Evolutionary conservation across 2,113 vertebrate species (phyloP).

Genomic region (Lasiurus cinereus): DNA sequence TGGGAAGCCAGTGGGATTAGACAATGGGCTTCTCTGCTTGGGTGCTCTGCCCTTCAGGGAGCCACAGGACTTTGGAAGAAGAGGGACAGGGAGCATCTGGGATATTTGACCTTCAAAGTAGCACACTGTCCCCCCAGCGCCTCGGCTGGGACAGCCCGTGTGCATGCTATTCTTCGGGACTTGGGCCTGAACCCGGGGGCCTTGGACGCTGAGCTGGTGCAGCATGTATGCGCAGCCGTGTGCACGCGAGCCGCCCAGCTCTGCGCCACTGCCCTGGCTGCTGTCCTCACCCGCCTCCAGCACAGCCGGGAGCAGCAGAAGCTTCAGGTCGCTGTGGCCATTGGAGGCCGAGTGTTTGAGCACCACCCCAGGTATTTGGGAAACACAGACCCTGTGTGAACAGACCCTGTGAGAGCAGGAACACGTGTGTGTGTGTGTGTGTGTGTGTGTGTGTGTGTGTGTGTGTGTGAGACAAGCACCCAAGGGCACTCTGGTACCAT

Average conservation of each 20-base stretch:
- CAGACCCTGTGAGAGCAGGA: no score
- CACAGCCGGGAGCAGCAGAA: conserved; percentile 79
- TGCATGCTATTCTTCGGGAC: conserved; percentile 76
- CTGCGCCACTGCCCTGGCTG: conserved; percentile 89
- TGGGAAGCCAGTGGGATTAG: background rate
- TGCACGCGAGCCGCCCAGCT: conserved; percentile 87
- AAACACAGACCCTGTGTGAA: background rate
- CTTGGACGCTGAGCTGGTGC: conserved; percentile 85
- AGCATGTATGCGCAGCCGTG: conserved; percentile 86
- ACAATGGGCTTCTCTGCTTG: background rate
- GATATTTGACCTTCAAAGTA: background rate
- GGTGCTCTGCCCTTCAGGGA: accelerated
- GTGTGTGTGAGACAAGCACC: background rate
- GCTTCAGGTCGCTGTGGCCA: conserved; percentile 86
- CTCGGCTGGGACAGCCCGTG: conserved; percentile 56
- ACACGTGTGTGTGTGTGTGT: background rate
- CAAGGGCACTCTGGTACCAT: background rate
- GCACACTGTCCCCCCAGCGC: background rate
- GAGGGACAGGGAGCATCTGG: background rate
- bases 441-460: no score
- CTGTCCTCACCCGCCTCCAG: conserved; percentile 88
- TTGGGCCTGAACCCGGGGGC: conserved; percentile 83
- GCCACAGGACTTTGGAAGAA: background rate
- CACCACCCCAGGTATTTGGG: conserved; percentile 87
- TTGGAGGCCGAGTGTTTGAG: conserved; percentile 88